phyloP scores from a whole-genome alignment of 2,888 invertebrate species.

The Brachycybe producta region DNA sequence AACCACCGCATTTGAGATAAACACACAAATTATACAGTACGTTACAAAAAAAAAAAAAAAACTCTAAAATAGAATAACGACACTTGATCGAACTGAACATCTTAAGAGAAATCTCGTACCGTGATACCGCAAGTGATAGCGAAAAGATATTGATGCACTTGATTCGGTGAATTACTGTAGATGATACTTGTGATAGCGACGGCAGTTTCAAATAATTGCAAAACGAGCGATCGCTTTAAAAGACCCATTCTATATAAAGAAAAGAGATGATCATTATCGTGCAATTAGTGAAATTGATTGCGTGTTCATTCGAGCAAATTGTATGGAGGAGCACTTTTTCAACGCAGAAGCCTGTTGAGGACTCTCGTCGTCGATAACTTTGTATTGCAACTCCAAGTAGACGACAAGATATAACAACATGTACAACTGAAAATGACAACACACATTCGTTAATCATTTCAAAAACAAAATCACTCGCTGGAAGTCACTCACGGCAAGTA shows the following conservation, averaged over 20 bases:
- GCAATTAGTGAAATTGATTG: neutral
- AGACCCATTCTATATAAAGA: slow-evolving; percentile 9
- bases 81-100: too few species aligned
- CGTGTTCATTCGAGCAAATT: too few species aligned
- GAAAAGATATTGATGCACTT: slow-evolving; percentile 3
- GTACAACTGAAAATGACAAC: slow-evolving; percentile 12
- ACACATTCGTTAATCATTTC: too few species aligned
- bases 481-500: slow-evolving; percentile 7
- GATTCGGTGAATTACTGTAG: slow-evolving; percentile 1
- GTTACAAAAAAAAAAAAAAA: too few species aligned
- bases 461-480: too few species aligned
- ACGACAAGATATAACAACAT: slow-evolving; percentile 12
- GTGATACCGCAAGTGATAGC: slow-evolving; percentile 4
- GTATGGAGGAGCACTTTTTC: too few species aligned
- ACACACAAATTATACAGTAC: too few species aligned
- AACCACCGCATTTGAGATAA: too few species aligned
- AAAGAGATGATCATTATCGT: neutral
- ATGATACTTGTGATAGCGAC: slow-evolving; percentile 4
- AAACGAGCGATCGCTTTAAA: slow-evolving; percentile 6
- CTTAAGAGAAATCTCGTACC: too few species aligned
- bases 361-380: too few species aligned
- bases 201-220: slow-evolving; percentile 1
- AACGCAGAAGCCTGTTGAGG: slow-evolving; percentile 2
- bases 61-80: too few species aligned
- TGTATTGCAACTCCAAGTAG: slow-evolving; percentile 5